Conservation (phyloP, 2,888 invertebrate genomes). For the Sminthurides aquaticus region DNA sequence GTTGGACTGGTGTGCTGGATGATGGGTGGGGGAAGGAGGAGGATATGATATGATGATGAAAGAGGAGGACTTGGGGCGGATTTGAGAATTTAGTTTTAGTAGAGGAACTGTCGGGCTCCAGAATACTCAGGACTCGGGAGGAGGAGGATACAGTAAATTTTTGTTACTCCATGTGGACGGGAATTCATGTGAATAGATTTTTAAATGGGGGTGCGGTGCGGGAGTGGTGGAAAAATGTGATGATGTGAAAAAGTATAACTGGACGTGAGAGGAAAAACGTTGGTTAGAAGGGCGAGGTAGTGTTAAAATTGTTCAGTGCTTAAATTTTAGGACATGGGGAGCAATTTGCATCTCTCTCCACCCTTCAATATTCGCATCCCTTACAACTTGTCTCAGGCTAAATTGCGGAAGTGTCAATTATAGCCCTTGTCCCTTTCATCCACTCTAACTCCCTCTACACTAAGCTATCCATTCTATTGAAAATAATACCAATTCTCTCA, state of each 20-base stretch:
- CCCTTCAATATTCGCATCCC: slow-evolving; percentile 20
- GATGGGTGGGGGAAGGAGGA: not conserved
- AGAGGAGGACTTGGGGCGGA: too few relatives aligned
- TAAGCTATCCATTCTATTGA: not conserved
- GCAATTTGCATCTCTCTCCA: slow-evolving; percentile 33
- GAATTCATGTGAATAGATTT: too few relatives aligned
- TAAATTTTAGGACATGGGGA: slow-evolving; percentile 18
- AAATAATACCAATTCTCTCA: not conserved
- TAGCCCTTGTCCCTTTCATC: slow-evolving; percentile 28
- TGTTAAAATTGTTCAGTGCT: not conserved
- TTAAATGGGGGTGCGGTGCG: too few relatives aligned
- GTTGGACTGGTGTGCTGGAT: too few relatives aligned
- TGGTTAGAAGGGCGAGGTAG: not conserved
- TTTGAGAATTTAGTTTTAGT: too few relatives aligned
- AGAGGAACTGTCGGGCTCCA: too few relatives aligned
- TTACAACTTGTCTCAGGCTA: slow-evolving; percentile 31
- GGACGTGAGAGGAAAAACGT: too few relatives aligned
- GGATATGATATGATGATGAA: slow-evolving; percentile 2
- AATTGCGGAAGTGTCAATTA: slow-evolving; percentile 45
- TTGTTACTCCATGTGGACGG: too few relatives aligned
- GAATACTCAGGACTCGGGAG: too few relatives aligned
- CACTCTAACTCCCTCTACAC: slow-evolving; percentile 20
- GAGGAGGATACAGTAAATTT: too few relatives aligned
- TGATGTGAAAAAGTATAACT: too few relatives aligned
- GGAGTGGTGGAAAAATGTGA: too few relatives aligned